Percentiles rank a stretch among this genome's conserved stretches.
Evolutionary conservation across 2,113 vertebrate species (phyloP).

Genomic region (Pygoscelis antarcticus): DNA sequence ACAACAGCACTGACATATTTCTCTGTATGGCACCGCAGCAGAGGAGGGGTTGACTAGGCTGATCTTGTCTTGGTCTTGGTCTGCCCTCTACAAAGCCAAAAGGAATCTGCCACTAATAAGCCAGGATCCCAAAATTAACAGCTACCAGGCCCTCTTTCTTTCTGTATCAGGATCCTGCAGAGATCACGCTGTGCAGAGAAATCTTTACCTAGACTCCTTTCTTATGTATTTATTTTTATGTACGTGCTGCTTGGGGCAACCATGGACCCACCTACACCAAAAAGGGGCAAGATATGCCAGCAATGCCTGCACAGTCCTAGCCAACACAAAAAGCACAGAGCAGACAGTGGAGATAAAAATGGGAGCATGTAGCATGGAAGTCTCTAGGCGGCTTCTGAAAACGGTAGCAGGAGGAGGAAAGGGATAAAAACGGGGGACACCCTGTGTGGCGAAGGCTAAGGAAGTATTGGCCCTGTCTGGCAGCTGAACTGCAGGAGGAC

Average conservation of each 20-base stretch:
- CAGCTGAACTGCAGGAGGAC: background rate
- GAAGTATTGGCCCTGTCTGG: background rate
- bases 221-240: background rate
- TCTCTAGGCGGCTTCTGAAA: background rate
- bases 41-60: background rate
- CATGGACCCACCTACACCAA: fast-evolving
- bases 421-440: background rate
- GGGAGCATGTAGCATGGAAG: background rate
- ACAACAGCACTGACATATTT: background rate
- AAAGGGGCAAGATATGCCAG: fast-evolving
- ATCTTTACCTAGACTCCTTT: background rate
- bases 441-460: background rate
- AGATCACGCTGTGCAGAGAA: background rate
- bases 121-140: background rate
- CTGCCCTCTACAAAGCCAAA: background rate
- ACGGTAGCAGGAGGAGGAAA: background rate
- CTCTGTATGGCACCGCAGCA: background rate
- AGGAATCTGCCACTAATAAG: background rate
- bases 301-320: background rate
- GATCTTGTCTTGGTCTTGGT: background rate
- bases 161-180: background rate
- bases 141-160: background rate
- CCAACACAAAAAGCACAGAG: background rate
- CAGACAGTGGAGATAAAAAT: background rate
- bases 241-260: fast-evolving